Percentiles rank a stretch among this genome's conserved stretches.
Conservation (phyloP, 1,140 invertebrate genomes). For the Arctopsyche grandis region DNA sequence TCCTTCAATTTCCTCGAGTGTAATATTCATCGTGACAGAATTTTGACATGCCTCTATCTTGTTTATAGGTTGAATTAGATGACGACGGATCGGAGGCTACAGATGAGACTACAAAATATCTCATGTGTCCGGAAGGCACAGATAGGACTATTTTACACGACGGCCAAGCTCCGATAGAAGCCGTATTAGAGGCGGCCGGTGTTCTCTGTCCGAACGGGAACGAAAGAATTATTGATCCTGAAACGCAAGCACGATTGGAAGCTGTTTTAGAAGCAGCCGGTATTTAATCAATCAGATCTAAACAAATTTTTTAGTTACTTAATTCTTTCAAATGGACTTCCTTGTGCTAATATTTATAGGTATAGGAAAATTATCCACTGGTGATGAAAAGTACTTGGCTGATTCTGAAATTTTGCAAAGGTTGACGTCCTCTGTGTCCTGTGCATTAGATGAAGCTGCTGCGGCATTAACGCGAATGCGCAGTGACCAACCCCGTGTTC, state of each 20-base stretch:
- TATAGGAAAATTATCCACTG: slow-evolving; percentile 80
- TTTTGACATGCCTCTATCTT: neutral
- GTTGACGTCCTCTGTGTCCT: slow-evolving; percentile 89
- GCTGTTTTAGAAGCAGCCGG: slow-evolving; percentile 90
- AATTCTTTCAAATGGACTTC: neutral
- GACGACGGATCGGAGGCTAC: slow-evolving; percentile 75
- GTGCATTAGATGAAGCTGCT: slow-evolving; percentile 94
- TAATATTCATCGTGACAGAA: neutral
- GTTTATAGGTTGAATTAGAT: slow-evolving; percentile 69
- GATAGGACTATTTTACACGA: slow-evolving; percentile 88
- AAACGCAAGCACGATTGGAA: slow-evolving; percentile 89
- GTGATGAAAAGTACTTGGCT: slow-evolving; percentile 81
- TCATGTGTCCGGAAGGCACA: slow-evolving; percentile 76
- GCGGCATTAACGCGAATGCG: slow-evolving; percentile 95
- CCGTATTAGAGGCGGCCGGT: slow-evolving; percentile 89
- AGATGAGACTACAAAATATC: slow-evolving; percentile 81
- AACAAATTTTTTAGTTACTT: neutral
- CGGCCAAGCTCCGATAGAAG: slow-evolving; percentile 88
- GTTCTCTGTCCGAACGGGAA: slow-evolving; percentile 57
- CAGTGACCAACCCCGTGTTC: slow-evolving; percentile 72
- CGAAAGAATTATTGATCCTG: slow-evolving; percentile 84
- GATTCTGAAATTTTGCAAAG: slow-evolving; percentile 85
- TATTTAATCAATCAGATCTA: slow-evolving; percentile 58
- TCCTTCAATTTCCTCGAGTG: too few species aligned
- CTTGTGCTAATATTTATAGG: slow-evolving; percentile 62